Evolutionary conservation across 2,113 vertebrate genomes (phyloP), one percentile per base, ranked within the genome.

Genomic region (Oenanthe melanoleuca): DNA sequence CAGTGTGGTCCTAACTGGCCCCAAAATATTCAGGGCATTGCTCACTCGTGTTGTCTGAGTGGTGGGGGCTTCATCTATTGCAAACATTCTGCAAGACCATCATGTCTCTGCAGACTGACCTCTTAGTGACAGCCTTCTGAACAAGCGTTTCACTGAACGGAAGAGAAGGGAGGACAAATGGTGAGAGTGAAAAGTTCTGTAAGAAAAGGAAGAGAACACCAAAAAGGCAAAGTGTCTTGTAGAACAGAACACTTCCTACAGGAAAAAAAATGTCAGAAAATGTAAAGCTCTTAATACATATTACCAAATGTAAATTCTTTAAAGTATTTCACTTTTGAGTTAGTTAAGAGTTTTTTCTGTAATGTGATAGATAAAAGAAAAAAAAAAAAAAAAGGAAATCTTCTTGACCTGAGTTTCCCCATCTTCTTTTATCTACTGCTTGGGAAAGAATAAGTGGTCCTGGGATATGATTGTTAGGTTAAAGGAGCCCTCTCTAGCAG

Each of bases 401-500:
- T 56, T 75, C 21, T 57, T 70, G 71, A 83, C 66, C 55, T 94
- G 42, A 44, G 12, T 70, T 80, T 13, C 72, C 28, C 44, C 50
- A n/a, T 89, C 38, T 56, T 87, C 74, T 87, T 89, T 91, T 92
- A 84, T 89, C 64, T 69, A 2, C 31, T 88, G 42, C 66, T 72
- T 55, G 50, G 53, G 47, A 47, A 91, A 73, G 69, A 24, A 44
- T 91, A 71, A 77, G 61, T 70, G 91, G 28, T 92, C 71, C 53
- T 95, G 73, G 75, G 22, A 71, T 57, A 49, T 29, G 75, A 28
- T 78, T 88, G 65, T 60, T 47, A 71, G 78, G 73, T 74, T 95
- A 74, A 94, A 93, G 73, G 92, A 95, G 83, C 70, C 80, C 78
- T 95, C 91, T 63, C 88, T 92, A 74, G 50, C 72, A 94, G 95